Conservation (phyloP, 2,797 vertebrate genomes). For the Malurus leucopterus region DNA sequence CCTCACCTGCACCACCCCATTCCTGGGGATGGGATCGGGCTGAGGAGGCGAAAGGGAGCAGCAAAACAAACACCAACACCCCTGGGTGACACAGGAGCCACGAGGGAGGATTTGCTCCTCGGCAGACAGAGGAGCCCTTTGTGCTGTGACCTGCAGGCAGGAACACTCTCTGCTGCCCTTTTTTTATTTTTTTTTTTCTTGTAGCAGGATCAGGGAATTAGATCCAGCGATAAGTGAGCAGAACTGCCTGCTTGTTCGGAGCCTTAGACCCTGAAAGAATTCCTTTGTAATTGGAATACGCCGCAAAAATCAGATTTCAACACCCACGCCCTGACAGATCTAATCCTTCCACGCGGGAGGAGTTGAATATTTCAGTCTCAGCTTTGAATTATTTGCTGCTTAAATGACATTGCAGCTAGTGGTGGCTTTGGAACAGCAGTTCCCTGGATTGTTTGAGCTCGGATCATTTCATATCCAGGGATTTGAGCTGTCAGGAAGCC, state of each 20-base stretch:
- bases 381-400: neutral
- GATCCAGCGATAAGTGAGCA: conserved; percentile 21
- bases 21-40: neutral
- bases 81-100: neutral
- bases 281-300: conserved; percentile 40
- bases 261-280: conserved; percentile 34
- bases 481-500: neutral
- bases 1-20: accelerated
- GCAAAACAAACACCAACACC: neutral
- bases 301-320: conserved; percentile 22
- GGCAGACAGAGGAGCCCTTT: conserved; percentile 25
- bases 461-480: neutral
- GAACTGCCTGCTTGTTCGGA: conserved; percentile 15
- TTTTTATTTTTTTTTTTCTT: neutral
- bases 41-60: neutral
- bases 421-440: neutral
- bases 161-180: neutral
- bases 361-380: neutral
- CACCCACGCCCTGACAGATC: conserved; percentile 7
- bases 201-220: conserved; percentile 39
- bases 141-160: conserved; percentile 12
- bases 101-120: neutral
- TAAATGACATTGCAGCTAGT: neutral
- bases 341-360: neutral
- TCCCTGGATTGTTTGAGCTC: neutral